phyloP scores from a whole-genome alignment of 2,888 invertebrate species.

The Clostera curtula region DNA sequence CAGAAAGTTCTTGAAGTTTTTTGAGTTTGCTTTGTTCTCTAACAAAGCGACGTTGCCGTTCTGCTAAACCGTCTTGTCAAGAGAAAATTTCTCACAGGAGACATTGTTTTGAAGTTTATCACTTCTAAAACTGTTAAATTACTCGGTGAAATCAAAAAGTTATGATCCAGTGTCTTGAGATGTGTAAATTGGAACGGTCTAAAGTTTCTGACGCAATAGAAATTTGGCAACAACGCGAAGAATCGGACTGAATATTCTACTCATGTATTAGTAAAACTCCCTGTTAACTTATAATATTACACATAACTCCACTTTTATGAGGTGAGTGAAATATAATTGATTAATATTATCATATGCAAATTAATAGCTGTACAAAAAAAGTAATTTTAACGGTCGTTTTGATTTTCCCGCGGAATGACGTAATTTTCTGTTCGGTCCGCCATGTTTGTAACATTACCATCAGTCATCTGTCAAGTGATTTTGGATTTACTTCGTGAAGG shows the following conservation, averaged over 20 bases:
- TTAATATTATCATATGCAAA: conserved; percentile 2
- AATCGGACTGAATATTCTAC: conserved; percentile 51
- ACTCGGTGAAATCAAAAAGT: conserved; percentile 32
- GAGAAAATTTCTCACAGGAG: conserved; percentile 10
- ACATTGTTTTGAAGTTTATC: conserved; percentile 7
- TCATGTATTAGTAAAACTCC: conserved; percentile 52
- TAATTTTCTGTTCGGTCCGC: conserved; percentile 43
- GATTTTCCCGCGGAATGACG: conserved; percentile 66
- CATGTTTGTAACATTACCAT: conserved; percentile 54
- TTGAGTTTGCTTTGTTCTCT: conserved; percentile 42
- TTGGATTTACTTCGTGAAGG: conserved; percentile 43
- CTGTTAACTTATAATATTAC: conserved; percentile 35
- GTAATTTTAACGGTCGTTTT: conserved; percentile 42
- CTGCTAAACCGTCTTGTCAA: conserved; percentile 32
- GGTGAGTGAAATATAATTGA: conserved; percentile 38
- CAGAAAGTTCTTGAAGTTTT: too few species aligned
- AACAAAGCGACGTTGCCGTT: conserved; percentile 63
- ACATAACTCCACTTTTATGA: conserved; percentile 45
- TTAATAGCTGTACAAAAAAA: conserved; percentile 17
- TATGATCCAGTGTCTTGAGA: conserved; percentile 59
- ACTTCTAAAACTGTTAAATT: conserved; percentile 13
- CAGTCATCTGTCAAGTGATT: conserved; percentile 58
- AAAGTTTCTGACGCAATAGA: conserved; percentile 69
- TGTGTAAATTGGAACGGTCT: conserved; percentile 59
- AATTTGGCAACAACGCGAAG: conserved; percentile 67